Evolutionary conservation across 2,888 invertebrate species (phyloP).

Genomic region (Eristalinus sepulchralis): DNA sequence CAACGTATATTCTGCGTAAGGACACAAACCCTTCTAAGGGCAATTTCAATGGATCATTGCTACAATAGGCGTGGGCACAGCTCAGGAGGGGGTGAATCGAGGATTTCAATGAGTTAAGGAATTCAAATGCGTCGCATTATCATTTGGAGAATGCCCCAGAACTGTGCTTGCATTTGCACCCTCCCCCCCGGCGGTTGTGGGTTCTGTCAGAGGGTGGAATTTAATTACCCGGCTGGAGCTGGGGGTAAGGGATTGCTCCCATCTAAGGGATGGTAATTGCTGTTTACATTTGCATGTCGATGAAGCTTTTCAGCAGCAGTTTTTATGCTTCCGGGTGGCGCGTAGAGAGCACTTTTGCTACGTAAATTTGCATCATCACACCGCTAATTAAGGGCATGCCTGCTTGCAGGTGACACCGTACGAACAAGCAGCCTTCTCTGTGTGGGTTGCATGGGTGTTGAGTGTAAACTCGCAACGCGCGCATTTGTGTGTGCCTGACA

Average conservation of each 20-base stretch:
- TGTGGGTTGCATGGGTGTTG: neutral
- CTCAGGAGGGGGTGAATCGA: neutral
- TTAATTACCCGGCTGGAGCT: conserved; percentile 1
- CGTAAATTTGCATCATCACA: conserved; percentile 13
- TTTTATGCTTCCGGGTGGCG: conserved; percentile 26
- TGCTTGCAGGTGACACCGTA: neutral
- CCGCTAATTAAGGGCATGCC: conserved; percentile 2
- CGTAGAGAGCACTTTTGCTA: conserved; percentile 10
- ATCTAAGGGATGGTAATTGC: conserved; percentile 27
- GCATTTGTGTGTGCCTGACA: neutral
- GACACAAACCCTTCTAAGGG: no score
- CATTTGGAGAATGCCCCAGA: neutral
- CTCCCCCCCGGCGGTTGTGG: neutral
- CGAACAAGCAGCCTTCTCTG: neutral
- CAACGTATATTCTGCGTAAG: no score
- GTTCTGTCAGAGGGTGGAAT: no score
- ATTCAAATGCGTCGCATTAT: neutral
- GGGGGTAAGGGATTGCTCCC: neutral
- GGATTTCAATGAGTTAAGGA: neutral
- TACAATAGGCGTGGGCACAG: neutral
- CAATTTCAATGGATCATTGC: no score
- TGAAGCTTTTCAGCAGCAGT: conserved; percentile 12
- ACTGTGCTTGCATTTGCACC: neutral
- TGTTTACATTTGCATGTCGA: conserved; percentile 43
- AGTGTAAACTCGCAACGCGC: neutral